Conservation (phyloP, 1,140 invertebrate genomes). For the Rhopalosiphum maidis region DNA sequence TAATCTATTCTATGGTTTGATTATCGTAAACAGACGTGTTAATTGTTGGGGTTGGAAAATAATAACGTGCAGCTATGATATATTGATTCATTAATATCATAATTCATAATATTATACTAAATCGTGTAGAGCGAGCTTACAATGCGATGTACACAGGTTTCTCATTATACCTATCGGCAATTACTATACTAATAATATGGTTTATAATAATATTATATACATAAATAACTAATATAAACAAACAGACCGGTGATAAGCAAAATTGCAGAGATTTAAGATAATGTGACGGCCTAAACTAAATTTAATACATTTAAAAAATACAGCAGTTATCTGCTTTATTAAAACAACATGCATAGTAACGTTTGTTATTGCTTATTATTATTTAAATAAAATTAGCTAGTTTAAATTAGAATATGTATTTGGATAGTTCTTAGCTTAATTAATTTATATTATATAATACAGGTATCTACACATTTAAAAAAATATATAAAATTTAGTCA, state of each 20-base stretch:
- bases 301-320: background rate
- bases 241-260: background rate
- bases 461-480: no score
- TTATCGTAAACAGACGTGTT: slow-evolving; percentile 9
- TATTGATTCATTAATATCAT: background rate
- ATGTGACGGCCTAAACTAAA: background rate
- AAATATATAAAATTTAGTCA: background rate
- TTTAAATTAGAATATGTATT: no score
- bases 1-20: background rate
- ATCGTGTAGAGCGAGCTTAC: no score
- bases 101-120: slow-evolving; percentile 12
- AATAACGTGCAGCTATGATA: background rate
- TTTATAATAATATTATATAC: background rate
- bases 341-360: background rate
- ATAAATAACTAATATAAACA: background rate
- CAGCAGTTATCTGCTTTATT: background rate
- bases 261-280: background rate
- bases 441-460: no score
- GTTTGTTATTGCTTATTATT: background rate
- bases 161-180: background rate
- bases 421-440: no score
- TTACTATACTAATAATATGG: background rate
- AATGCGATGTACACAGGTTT: background rate
- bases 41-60: background rate
- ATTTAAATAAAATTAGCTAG: background rate